Evolutionary conservation across 2,888 invertebrate species (phyloP).

Genomic region (Aproaerema taeniolella): DNA sequence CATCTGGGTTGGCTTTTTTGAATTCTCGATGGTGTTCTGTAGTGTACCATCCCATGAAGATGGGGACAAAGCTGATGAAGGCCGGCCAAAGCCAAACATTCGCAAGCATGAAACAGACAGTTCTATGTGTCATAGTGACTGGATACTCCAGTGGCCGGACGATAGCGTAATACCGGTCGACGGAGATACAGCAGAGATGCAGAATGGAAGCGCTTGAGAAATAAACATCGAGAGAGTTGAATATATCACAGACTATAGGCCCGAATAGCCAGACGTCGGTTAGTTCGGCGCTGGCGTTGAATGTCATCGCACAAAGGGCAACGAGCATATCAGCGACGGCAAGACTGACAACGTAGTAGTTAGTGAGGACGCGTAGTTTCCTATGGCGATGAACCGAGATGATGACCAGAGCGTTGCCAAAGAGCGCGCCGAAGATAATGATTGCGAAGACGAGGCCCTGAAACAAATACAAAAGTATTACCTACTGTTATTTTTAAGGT

Average conservation of each 20-base stretch:
- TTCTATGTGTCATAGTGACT: slow-evolving; percentile 91
- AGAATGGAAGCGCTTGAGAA: slow-evolving; percentile 95
- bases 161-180: slow-evolving; percentile 94
- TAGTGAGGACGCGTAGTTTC: slow-evolving; percentile 91
- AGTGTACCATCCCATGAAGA: slow-evolving; percentile 97
- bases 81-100: slow-evolving; percentile 96
- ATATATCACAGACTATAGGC: slow-evolving; percentile 93
- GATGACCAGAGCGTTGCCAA: slow-evolving; percentile 95
- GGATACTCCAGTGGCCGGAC: slow-evolving; percentile 95
- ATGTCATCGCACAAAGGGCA: slow-evolving; percentile 94
- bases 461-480: background rate
- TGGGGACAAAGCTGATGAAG: slow-evolving; percentile 95
- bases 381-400: slow-evolving; percentile 89
- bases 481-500: too few species aligned
- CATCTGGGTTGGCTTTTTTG: slow-evolving; percentile 81
- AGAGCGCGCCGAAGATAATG: slow-evolving; percentile 92
- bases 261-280: slow-evolving; percentile 95
- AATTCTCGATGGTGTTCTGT: slow-evolving; percentile 86
- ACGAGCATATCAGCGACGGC: slow-evolving; percentile 96
- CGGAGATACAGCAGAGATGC: slow-evolving; percentile 95
- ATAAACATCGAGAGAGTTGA: slow-evolving; percentile 96
- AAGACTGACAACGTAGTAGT: slow-evolving; percentile 96
- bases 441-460: slow-evolving; percentile 84
- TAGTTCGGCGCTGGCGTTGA: slow-evolving; percentile 92
- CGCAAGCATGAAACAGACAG: slow-evolving; percentile 89